A percentile compares a stretch with the other conserved stretches of the same genome.
phyloP scores from a whole-genome alignment of 2,797 vertebrate genomes.

The Ceryle rudis region DNA sequence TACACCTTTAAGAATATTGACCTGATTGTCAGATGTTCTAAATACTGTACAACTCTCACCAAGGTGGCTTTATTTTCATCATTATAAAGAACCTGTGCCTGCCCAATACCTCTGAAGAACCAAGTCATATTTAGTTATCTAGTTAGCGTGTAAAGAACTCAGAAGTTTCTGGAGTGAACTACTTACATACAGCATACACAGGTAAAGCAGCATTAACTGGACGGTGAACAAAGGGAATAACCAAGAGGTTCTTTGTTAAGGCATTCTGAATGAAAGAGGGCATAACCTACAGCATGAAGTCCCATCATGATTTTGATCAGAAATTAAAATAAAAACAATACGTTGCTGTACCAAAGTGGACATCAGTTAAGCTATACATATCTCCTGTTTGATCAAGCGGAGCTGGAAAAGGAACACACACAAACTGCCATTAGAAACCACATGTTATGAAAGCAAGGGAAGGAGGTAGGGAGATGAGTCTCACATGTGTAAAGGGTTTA shows the following conservation, averaged over 20 bases:
- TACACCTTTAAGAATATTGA: neutral
- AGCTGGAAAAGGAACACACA: neutral
- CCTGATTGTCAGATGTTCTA: neutral
- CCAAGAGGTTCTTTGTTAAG: neutral
- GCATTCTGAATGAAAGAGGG: neutral
- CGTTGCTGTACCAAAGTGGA: neutral
- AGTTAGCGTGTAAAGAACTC: neutral
- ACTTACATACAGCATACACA: neutral
- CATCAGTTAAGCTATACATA: neutral
- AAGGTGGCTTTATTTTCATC: neutral
- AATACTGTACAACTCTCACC: accelerated
- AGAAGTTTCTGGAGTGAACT: neutral
- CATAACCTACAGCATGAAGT: neutral
- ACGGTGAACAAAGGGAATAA: neutral
- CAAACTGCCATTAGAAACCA: neutral
- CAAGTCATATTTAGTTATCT: neutral
- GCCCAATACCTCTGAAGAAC: neutral
- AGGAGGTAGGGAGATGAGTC: neutral
- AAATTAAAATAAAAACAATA: neutral
- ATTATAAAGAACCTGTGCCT: neutral
- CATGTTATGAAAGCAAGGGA: neutral
- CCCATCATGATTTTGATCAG: neutral
- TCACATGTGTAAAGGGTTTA: neutral
- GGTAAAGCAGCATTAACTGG: neutral
- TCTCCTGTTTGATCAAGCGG: neutral